phyloP scores from a whole-genome alignment of 2,888 invertebrate species.

The Liodrosophila aerea region DNA sequence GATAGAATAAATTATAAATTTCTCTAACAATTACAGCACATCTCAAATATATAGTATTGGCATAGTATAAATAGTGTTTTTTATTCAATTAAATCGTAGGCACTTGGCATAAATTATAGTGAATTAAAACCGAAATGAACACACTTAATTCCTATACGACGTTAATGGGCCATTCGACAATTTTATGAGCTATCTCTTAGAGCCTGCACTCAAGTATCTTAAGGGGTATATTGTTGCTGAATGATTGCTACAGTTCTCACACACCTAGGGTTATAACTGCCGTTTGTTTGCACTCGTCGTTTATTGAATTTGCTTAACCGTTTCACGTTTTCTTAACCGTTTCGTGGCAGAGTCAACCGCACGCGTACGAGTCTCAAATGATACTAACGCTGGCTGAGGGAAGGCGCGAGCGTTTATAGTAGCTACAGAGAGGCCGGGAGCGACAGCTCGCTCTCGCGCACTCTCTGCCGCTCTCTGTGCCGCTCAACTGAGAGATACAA shows the following conservation, averaged over 20 bases:
- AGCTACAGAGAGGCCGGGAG: not conserved
- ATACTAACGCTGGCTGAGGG: conserved; percentile 33
- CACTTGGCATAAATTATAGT: conserved; percentile 6
- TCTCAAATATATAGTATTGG: not conserved
- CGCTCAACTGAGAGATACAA: too few species aligned
- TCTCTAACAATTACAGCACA: too few species aligned
- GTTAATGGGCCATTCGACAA: too few species aligned
- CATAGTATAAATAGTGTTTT: not conserved
- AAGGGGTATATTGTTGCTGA: not conserved
- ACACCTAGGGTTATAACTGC: conserved; percentile 38
- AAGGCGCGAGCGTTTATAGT: conserved; percentile 45
- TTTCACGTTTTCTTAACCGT: conserved; percentile 20
- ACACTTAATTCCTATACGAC: conserved; percentile 2
- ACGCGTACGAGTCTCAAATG: conserved; percentile 41
- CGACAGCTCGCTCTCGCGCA: not conserved
- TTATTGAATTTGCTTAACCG: conserved; percentile 34
- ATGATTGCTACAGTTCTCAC: not conserved
- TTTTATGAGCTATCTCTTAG: too few species aligned
- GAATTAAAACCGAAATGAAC: too few species aligned
- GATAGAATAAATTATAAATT: conserved; percentile 18
- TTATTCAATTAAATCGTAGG: conserved; percentile 16
- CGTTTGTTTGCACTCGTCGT: conserved; percentile 35
- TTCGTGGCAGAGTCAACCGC: conserved; percentile 31
- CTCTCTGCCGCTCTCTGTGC: not conserved
- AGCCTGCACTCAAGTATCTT: too few species aligned